Evolutionary conservation across 2,113 vertebrate species (phyloP), one percentile per base, ranked within the genome.

Genomic region (Ammodytes marinus): DNA sequence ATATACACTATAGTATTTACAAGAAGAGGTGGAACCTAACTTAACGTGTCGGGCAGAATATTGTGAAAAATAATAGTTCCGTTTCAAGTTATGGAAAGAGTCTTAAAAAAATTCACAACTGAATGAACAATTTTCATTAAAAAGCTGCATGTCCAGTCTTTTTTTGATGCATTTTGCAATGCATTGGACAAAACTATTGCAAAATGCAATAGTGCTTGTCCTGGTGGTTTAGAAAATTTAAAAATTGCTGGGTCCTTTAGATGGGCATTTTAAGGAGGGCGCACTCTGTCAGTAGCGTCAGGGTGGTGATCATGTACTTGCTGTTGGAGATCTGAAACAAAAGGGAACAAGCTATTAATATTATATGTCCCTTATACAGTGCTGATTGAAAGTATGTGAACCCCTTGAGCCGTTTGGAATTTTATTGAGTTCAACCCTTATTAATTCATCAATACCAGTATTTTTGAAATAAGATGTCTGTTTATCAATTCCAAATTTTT

Each of bases 211-310:
- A 8, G 46, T 55, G 8, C 4, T 4, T 52, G 61, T 71, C 54
- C 42, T 58, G 14, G 7, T 54, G 58, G 19, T 9, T 14, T 19
- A 8, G 19, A 7, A 53, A 71, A 19, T 64, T 57, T 17, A 4
- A 27, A 27, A 27, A 27, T 27, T 39, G 11, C 3, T 17, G 40
- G 27, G 27, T 19, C 10, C 10, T 3, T 93, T 79, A 95, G 59
- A 94, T 74, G 12, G 94, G 94, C 92, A 95, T 95, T 85, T 92
- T 95, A 19, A 93, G 85, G 39, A 95, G 87, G 45, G 95, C 95
- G 8, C 90, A 95, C 92, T 99, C 98, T 1, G 97, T 99, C 85
- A 99, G 94, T 35, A 98, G 93, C 39, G 92, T 94, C 90, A 99
- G 89, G 64, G 97, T 94, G 69, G 94, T 94, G 47, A 86, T 89